Evolutionary conservation across 2,797 vertebrate genomes (phyloP), one percentile per base, ranked within the genome.

Genomic region (Hypotaenidia okinawae): DNA sequence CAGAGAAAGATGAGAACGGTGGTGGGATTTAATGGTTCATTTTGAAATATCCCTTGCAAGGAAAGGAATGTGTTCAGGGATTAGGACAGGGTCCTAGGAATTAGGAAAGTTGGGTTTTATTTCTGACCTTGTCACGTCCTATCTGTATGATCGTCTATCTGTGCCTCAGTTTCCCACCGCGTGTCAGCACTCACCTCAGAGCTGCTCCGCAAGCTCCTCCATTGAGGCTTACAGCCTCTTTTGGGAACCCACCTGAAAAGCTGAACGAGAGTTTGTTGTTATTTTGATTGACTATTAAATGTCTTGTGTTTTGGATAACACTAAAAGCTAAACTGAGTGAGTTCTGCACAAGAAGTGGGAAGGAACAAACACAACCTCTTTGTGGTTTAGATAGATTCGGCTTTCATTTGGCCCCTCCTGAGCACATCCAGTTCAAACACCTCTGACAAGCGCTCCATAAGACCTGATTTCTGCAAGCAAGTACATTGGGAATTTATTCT

Each of bases 131-230:
- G 81, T 66, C 51, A 39, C 0, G 0, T 87, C 14, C 25, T 37
- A 3, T 57, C 45, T 54, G 13, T 52, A 17, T 45, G 69, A 62
- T 78, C 12, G 5, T 78, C 58, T 33, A 0, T 76, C 51, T 35
- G 41, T 89, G 75, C 52, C 72, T 94, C 87, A 54, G 78, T 91
- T 93, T 92, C 39, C 51, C 70, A 73, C 39, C 15, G 23, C 25
- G 23, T 0, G 0, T 5, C 25, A 58, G 11, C 0, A 0, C 27
- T 58, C 15, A 7, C 27, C 59, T 76, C 68, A 67, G 13, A 63
- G 27, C 24, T 93, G 23, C 22, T 84, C 8, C 22, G 6, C 62
- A 57, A 73, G 25, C 30, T 86, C 17, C 23, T 81, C 30, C 35
- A 2, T 0, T 3, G 45, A 68, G 23, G 22, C 16, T 59, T 39